Percentiles rank a stretch among this genome's conserved stretches.
Conservation (phyloP, 2,888 invertebrate genomes). For the Caenorhabditis doughertyi region DNA sequence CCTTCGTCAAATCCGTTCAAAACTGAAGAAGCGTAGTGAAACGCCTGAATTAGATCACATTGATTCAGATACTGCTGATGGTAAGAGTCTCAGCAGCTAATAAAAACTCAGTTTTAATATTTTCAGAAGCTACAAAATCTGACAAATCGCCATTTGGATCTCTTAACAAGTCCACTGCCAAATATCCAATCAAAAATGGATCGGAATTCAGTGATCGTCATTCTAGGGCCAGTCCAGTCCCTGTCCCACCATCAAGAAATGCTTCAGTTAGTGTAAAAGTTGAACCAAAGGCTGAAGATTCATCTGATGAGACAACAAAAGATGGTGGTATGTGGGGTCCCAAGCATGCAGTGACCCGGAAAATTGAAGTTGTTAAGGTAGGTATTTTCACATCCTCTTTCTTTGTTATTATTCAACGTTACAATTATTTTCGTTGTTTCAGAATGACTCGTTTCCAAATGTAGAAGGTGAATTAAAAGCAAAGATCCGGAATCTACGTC, state of each 20-base stretch:
- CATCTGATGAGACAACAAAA: conserved; percentile 55
- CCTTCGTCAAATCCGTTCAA: conserved; percentile 77
- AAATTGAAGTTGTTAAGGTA: conserved; percentile 59
- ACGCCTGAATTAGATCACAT: conserved; percentile 45
- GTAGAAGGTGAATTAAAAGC: conserved; percentile 76
- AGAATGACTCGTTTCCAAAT: conserved; percentile 55
- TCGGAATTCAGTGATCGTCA: conserved; percentile 11
- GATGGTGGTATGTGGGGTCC: conserved; percentile 55
- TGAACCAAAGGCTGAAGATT: conserved; percentile 40
- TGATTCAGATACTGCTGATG: conserved; percentile 61
- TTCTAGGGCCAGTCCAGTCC: conserved; percentile 46
- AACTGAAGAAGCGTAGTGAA: conserved; percentile 79
- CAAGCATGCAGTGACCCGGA: conserved; percentile 61
- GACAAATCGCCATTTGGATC: conserved; percentile 62
- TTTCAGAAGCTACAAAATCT: conserved; percentile 47
- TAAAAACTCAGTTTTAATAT: no score
- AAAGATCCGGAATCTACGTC: conserved; percentile 76
- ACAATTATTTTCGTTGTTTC: not conserved
- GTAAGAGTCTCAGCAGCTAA: no score
- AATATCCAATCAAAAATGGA: conserved; percentile 31
- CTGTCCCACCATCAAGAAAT: conserved; percentile 54
- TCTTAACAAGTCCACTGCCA: conserved; percentile 28
- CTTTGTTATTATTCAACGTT: conserved; percentile 3
- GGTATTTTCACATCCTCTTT: not conserved
- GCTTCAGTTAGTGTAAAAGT: conserved; percentile 45